Evolutionary conservation across 1,140 invertebrate genomes (phyloP).

Genomic region (Papilio polyxenes): DNA sequence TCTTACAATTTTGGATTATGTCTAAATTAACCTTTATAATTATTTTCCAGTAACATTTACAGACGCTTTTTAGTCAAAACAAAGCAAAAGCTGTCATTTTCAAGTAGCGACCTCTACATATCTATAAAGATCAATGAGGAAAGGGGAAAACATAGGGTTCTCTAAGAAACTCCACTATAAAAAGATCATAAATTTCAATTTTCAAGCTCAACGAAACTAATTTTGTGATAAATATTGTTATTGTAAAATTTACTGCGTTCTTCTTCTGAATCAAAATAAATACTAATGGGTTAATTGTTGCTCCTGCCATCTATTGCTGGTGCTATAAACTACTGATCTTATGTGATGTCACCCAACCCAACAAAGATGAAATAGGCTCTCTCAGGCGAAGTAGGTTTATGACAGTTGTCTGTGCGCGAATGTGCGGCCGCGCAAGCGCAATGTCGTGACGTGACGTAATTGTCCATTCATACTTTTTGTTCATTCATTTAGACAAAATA

Average conservation of each 20-base stretch:
- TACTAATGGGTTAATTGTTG: background rate
- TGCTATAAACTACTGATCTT: background rate
- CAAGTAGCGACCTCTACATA: no score
- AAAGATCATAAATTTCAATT: no score
- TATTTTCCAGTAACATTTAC: no score
- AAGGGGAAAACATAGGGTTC: no score
- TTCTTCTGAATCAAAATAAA: background rate
- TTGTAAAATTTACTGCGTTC: background rate
- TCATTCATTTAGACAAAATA: constrained; percentile 74
- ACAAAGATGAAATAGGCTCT: constrained; percentile 22
- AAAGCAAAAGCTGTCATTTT: no score
- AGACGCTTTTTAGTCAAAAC: no score
- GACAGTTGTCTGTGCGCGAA: constrained; percentile 47
- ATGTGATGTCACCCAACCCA: constrained; percentile 3
- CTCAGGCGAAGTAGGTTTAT: constrained; percentile 37
- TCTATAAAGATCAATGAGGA: no score
- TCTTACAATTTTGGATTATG: no score
- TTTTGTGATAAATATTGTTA: background rate
- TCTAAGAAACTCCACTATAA: no score
- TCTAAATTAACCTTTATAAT: no score
- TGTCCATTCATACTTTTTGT: constrained; percentile 79
- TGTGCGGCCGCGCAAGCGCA: constrained; percentile 73
- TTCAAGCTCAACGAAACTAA: no score
- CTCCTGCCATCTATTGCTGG: constrained; percentile 25
- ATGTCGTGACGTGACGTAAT: constrained; percentile 78